Percentiles rank a stretch among this genome's conserved stretches.
These are phyloP conservation scores for Rhadina sibilatrix DNA, from an alignment of 2,113 vertebrate species.

Conservation along the genomic window DNA sequence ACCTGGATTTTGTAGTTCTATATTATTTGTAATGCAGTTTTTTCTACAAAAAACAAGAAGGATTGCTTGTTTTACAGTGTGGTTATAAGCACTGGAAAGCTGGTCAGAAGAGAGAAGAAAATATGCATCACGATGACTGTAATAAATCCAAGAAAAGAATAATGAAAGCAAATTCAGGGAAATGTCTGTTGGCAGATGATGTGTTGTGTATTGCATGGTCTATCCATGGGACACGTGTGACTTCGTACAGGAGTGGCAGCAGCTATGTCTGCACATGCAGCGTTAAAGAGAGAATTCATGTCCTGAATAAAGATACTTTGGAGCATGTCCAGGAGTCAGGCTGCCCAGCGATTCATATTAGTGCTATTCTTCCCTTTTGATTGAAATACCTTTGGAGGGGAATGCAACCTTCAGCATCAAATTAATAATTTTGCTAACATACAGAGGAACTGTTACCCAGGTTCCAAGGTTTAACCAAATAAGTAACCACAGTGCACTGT, in stretches of 20 bases:
- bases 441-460: background rate
- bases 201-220: background rate
- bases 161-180: background rate
- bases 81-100: background rate
- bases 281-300: background rate
- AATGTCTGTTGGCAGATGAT: background rate
- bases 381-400: background rate
- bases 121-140: background rate
- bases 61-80: background rate
- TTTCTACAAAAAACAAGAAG: background rate
- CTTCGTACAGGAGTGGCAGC: background rate
- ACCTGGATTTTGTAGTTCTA: background rate
- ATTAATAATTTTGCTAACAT: background rate
- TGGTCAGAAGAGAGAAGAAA: background rate
- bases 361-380: background rate
- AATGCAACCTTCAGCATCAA: background rate
- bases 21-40: background rate
- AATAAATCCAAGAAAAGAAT: background rate
- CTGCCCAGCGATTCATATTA: background rate
- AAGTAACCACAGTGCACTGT: background rate
- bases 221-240: fast-evolving
- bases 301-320: background rate
- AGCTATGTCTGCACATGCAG: background rate
- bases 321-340: background rate
- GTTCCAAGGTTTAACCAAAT: background rate